phyloP scores from a whole-genome alignment of 2,113 vertebrate genomes.

The Lophochroa leadbeateri region DNA sequence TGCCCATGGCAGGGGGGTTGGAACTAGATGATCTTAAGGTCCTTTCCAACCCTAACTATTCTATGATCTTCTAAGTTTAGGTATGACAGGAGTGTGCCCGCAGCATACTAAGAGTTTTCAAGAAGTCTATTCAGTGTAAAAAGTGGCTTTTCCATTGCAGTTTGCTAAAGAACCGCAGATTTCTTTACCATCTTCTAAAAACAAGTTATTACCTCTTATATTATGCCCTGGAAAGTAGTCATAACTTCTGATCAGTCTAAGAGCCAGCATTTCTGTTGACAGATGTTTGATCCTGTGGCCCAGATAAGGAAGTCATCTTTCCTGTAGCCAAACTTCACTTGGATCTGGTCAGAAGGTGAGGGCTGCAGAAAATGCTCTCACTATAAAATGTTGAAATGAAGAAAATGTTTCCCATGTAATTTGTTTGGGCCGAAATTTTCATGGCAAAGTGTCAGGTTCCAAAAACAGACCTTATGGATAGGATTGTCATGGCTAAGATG shows the following conservation, averaged over 20 bases:
- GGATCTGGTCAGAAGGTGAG: not conserved
- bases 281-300: not conserved
- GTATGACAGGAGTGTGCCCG: not conserved
- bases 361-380: not conserved
- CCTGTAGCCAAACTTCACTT: not conserved
- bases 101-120: not conserved
- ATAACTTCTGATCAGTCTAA: not conserved
- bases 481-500: not conserved
- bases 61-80: not conserved
- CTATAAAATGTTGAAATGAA: not conserved
- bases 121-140: not conserved
- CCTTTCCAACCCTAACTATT: too few relatives aligned
- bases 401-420: not conserved
- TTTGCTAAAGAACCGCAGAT: not conserved
- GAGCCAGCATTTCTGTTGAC: not conserved
- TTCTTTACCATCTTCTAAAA: not conserved
- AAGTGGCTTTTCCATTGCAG: not conserved
- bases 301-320: not conserved
- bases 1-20: too few relatives aligned
- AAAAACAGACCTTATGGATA: rapidly evolving
- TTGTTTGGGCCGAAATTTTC: not conserved
- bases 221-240: not conserved
- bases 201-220: not conserved
- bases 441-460: not conserved
- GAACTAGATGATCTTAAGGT: too few relatives aligned